Evolutionary conservation across 2,113 vertebrate species (phyloP).

Genomic region (Gymnobelideus leadbeateri): DNA sequence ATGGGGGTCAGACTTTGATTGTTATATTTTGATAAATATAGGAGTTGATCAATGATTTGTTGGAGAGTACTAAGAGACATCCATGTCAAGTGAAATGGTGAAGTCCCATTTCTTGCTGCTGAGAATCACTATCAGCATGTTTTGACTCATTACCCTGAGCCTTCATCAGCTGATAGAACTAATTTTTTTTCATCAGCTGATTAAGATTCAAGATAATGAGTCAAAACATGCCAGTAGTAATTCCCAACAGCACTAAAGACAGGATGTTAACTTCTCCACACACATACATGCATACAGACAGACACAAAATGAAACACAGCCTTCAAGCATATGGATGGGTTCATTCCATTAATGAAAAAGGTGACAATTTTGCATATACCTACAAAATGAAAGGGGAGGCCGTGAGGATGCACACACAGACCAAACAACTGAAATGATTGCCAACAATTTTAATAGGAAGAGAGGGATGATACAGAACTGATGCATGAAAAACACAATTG

Average conservation of each 20-base stretch:
- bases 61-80: conserved; percentile 62
- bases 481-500: conserved; percentile 41
- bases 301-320: conserved; percentile 33
- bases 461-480: conserved; percentile 44
- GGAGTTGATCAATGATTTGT: conserved; percentile 42
- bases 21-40: conserved; percentile 14
- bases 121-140: conserved; percentile 77
- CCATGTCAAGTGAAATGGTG: conserved; percentile 43
- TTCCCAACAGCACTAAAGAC: conserved; percentile 76
- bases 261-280: conserved; percentile 75
- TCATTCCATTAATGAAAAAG: conserved; percentile 47
- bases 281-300: conserved; percentile 41
- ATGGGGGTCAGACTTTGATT: neutral
- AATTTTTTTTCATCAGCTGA: conserved; percentile 82
- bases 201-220: conserved; percentile 85
- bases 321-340: conserved; percentile 22
- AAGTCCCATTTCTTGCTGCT: conserved; percentile 61
- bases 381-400: conserved; percentile 8
- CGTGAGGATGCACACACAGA: conserved; percentile 7
- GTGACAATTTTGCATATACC: neutral
- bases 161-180: conserved; percentile 83
- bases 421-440: neutral
- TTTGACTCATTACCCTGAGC: conserved; percentile 83
- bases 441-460: conserved; percentile 47
- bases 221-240: conserved; percentile 82